Percentiles rank a stretch among this genome's conserved stretches.
Conservation (phyloP, 1,140 invertebrate species). For the Euwallacea fornicatus region DNA sequence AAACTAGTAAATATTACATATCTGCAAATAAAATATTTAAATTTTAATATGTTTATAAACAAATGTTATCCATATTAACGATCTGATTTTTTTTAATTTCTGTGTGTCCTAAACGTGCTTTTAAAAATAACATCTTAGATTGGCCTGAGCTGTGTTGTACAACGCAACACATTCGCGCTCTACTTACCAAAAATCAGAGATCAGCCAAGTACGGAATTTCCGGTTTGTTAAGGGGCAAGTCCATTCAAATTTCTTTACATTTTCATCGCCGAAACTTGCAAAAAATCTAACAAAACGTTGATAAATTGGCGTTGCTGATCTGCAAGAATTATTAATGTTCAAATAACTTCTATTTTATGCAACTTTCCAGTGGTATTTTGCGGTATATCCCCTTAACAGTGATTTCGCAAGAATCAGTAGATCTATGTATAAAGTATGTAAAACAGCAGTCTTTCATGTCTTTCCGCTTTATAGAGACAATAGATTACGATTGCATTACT, state of each 20-base stretch:
- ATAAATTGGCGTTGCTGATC: too few species aligned
- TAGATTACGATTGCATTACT: background rate
- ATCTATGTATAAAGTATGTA: slow-evolving; percentile 5
- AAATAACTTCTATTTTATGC: background rate
- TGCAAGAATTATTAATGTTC: too few species aligned
- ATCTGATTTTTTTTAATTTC: too few species aligned
- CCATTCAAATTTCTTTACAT: background rate
- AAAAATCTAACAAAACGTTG: too few species aligned
- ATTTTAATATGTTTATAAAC: too few species aligned
- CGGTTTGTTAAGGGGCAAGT: slow-evolving; percentile 8
- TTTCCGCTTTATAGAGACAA: slow-evolving; percentile 9
- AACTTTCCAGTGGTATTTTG: background rate
- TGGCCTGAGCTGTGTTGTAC: too few species aligned
- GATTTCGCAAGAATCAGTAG: slow-evolving; percentile 6
- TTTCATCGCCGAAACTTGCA: too few species aligned
- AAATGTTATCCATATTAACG: too few species aligned
- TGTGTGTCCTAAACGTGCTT: too few species aligned
- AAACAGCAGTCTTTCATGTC: background rate
- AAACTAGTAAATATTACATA: too few species aligned
- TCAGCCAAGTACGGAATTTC: slow-evolving; percentile 13
- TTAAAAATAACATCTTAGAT: too few species aligned
- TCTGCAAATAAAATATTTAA: too few species aligned
- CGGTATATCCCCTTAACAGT: background rate
- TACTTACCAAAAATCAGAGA: slow-evolving; percentile 16
- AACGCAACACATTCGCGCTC: slow-evolving; percentile 4